A percentile compares a stretch with the other conserved stretches of the same genome.
These are phyloP conservation scores for Protonemura montana DNA, from an alignment of 2,888 invertebrate species.

Conservation along the genomic window DNA sequence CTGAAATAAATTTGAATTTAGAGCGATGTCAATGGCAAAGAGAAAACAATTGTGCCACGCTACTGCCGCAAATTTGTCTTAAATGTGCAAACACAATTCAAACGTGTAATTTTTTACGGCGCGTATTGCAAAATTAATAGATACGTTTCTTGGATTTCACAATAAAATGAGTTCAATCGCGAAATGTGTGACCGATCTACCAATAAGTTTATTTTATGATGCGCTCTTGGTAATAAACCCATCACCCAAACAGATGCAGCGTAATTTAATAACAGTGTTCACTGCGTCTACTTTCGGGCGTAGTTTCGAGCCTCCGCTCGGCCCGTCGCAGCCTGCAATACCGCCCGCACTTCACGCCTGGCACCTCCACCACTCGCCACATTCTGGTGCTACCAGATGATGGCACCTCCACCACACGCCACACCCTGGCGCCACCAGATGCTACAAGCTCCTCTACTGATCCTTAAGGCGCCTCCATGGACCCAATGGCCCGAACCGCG, in stretches of 20 bases:
- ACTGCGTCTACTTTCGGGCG: background rate
- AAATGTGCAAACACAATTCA: no score
- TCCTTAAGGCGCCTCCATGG: background rate
- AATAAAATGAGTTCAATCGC: background rate
- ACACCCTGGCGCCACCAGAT: no score
- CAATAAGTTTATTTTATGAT: background rate
- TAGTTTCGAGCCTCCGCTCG: background rate
- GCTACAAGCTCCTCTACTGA: background rate
- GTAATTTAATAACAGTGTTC: conserved; percentile 7
- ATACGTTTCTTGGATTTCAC: no score
- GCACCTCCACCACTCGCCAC: background rate
- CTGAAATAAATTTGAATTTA: no score
- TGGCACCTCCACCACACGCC: background rate
- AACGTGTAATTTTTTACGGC: no score
- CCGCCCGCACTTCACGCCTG: background rate
- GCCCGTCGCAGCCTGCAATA: background rate
- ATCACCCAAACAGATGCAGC: background rate
- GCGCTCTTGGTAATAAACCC: background rate
- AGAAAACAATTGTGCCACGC: no score
- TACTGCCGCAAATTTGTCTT: no score
- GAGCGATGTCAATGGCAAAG: no score
- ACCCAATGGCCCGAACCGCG: no score
- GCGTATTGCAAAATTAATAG: no score
- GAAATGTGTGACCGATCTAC: background rate
- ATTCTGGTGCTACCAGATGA: no score